Evolutionary conservation across 2,113 vertebrate species (phyloP).

Genomic region (Talpa occidentalis): DNA sequence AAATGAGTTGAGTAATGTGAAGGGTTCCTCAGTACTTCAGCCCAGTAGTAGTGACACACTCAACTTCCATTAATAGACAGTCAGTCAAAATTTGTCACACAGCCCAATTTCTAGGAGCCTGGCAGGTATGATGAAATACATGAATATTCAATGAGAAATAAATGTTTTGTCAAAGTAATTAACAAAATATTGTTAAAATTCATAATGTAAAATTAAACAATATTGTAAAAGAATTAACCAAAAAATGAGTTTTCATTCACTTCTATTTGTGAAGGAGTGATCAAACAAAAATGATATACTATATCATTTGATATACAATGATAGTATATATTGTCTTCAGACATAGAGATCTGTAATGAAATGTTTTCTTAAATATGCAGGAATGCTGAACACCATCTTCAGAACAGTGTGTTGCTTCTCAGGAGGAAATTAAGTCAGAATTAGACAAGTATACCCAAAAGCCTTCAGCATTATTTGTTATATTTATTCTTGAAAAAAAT

Average conservation of each 20-base stretch:
- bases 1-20: neutral
- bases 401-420: neutral
- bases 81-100: neutral
- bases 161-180: neutral
- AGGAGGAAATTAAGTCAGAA: neutral
- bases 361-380: neutral
- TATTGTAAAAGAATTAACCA: neutral
- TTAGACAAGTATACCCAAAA: neutral
- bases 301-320: too few species aligned
- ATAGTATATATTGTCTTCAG: neutral
- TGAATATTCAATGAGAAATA: neutral
- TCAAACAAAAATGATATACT: neutral
- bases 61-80: neutral
- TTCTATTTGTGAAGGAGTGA: neutral
- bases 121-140: neutral
- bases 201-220: neutral
- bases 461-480: neutral
- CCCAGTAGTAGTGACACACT: neutral
- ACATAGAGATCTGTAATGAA: neutral
- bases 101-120: neutral
- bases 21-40: neutral
- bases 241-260: neutral
- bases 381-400: conserved; percentile 9
- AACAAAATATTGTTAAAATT: neutral
- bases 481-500: neutral